Evolutionary conservation across 1,140 invertebrate genomes (phyloP), one percentile per base, ranked within the genome.

Genomic region (Pseudomyrmex gracilis): DNA sequence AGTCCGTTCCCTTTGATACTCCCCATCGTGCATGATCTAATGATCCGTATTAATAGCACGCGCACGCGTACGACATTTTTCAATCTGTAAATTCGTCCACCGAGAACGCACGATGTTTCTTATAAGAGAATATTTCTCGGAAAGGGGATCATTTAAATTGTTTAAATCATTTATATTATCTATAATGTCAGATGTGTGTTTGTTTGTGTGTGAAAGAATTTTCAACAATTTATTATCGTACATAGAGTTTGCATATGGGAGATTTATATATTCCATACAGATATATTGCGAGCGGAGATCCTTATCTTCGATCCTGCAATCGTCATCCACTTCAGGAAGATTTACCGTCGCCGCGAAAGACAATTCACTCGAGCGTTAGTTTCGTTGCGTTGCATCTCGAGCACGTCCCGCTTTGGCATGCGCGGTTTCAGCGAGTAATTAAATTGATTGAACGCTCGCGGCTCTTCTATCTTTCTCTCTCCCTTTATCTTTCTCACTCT

Each of bases 381-480:
- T 53, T 51, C 53, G 34, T 43, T 34, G 17, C 60, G 20, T 70
- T 67, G 73, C n/a, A 20, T 34, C 34, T 58, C 47, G 51, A 66
- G 22, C 45, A 51, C 47, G 71, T 80, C 76, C 86, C 63, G 22
- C 60, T 55, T 64, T 24, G 82, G 73, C 71, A 77, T 87, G 55
- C 66, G 64, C 61, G 9, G 47, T 68, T 67, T 67, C 58, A 76
- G 63, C 88, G 77, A 85, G 88, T 90, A 90, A 90, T 90, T 90
- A 89, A 90, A 90, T 87, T 85, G 88, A 90, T 90, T 83, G 85
- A 87, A 73, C 55, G 84, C 70, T 66, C 45, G 45, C 68, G 68
- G 47, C 34, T 17, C 49, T 55, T 24, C n/a, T 53, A 49, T n/a
- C n/a, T 67, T 17, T 49, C 17, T 49, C 43, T 49, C 64, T 5